phyloP scores from a whole-genome alignment of 2,797 vertebrate species.

The Chaetodon trifasciatus region DNA sequence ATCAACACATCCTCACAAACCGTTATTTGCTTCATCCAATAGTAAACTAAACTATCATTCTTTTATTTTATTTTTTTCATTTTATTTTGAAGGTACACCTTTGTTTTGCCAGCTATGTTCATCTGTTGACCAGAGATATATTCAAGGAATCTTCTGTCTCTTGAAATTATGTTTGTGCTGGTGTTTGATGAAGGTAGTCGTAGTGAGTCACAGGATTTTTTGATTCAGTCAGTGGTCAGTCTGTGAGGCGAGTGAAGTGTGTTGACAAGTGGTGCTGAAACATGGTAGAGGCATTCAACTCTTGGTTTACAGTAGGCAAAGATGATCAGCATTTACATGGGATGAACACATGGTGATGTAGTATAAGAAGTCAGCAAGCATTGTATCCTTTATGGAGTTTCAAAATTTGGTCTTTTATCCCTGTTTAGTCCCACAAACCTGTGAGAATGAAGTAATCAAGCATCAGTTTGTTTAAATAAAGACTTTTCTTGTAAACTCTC shows the following conservation, averaged over 20 bases:
- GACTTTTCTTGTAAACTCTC: not conserved
- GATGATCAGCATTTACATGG: not conserved
- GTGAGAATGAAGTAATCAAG: not conserved
- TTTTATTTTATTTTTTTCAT: conserved; percentile 7
- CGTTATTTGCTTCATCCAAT: conserved; percentile 22
- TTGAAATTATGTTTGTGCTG: not conserved
- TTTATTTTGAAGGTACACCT: conserved; percentile 19
- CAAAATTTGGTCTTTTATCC: not conserved
- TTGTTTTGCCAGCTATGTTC: conserved; percentile 4
- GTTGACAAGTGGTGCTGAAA: conserved; percentile 17
- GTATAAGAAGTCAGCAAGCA: not conserved
- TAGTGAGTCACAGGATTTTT: conserved; percentile 5
- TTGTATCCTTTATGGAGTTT: not conserved
- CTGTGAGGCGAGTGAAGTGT: conserved; percentile 4
- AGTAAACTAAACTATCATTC: conserved; percentile 16
- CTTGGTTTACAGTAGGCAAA: conserved; percentile 16
- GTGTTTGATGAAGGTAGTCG: not conserved
- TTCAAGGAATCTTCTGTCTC: not conserved
- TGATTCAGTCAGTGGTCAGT: not conserved
- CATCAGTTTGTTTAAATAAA: not conserved
- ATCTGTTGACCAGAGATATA: conserved; percentile 10
- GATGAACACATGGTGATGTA: not conserved
- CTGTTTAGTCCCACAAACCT: not conserved
- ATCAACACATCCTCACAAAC: conserved; percentile 27
- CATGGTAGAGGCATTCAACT: not conserved